Percentiles rank a stretch among this genome's conserved stretches.
Conservation (phyloP, 2,113 vertebrate genomes). For the Genyomyrus donnyi region DNA sequence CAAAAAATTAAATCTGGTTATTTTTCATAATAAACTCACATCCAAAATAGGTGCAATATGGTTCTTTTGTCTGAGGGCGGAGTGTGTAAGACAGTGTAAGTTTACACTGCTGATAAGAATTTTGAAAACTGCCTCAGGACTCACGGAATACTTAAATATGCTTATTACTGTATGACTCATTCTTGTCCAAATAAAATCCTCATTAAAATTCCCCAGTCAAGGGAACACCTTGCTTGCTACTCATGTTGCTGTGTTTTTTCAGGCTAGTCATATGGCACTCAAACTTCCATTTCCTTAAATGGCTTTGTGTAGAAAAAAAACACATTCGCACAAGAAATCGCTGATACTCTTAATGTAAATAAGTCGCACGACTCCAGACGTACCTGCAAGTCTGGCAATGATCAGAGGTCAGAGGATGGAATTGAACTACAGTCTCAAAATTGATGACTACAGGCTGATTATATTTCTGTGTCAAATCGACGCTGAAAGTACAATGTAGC, state of each 20-base stretch:
- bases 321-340: background rate
- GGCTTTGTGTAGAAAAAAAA: background rate
- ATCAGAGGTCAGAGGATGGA: background rate
- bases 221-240: background rate
- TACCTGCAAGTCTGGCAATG: background rate
- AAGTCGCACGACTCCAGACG: background rate
- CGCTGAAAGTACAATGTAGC: background rate
- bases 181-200: constrained; percentile 11
- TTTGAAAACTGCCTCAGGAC: background rate
- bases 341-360: background rate
- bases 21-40: background rate
- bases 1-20: background rate
- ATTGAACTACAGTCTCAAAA: background rate
- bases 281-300: background rate
- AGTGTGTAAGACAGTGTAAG: background rate
- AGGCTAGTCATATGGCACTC: background rate
- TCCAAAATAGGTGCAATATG: background rate
- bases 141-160: background rate
- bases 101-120: background rate
- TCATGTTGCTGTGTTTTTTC: background rate
- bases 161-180: background rate
- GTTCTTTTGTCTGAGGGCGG: background rate
- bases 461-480: background rate
- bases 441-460: background rate
- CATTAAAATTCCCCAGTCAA: background rate